Evolutionary conservation across 1,140 invertebrate species (phyloP).

Genomic region (Phortica variegata): DNA sequence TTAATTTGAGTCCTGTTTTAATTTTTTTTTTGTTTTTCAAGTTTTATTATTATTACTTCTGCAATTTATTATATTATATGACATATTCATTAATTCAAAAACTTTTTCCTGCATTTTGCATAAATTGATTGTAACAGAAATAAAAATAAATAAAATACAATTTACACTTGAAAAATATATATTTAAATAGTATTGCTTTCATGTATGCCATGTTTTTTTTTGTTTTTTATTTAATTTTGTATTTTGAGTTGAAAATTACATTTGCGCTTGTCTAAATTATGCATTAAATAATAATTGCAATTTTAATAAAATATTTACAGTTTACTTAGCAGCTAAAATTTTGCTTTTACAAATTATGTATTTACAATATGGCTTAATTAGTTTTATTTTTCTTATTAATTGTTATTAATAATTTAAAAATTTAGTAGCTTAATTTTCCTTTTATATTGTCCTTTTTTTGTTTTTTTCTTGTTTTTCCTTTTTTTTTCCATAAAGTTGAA

Average conservation of each 20-base stretch:
- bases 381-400: slow-evolving; percentile 16
- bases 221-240: slow-evolving; percentile 34
- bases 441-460: slow-evolving; percentile 23
- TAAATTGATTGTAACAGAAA: too few species aligned
- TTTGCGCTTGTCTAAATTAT: too few species aligned
- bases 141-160: too few species aligned
- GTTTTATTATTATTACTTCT: neutral
- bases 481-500: too few species aligned
- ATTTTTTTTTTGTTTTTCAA: neutral
- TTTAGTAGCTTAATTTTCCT: slow-evolving; percentile 17
- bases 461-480: slow-evolving; percentile 8
- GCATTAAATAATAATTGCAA: too few species aligned
- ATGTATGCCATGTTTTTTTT: slow-evolving; percentile 6
- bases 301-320: neutral
- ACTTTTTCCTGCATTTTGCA: too few species aligned
- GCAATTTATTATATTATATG: neutral
- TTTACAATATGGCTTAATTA: slow-evolving; percentile 4
- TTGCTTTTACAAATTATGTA: neutral
- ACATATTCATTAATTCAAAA: too few species aligned
- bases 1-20: neutral
- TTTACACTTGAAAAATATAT: slow-evolving; percentile 2
- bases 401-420: slow-evolving; percentile 33
- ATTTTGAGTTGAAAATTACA: slow-evolving; percentile 26
- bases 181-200: slow-evolving; percentile 3
- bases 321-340: neutral